Conservation (phyloP, 2,797 vertebrate species). For the Pelobates cultripes region DNA sequence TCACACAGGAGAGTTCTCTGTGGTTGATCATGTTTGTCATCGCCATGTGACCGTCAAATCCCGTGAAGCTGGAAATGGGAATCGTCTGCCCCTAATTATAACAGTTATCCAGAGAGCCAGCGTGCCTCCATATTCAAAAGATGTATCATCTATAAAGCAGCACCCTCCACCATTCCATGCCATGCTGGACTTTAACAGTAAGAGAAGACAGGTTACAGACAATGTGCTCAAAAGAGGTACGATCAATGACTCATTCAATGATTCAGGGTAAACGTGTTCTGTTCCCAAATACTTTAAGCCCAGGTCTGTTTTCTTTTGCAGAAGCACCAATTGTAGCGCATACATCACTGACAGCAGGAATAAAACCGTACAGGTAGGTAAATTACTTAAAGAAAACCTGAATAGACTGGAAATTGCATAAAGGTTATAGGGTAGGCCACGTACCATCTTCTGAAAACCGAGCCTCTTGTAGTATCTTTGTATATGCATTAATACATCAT, state of each 20-base stretch:
- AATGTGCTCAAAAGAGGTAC: conserved; percentile 44
- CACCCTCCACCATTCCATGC: conserved; percentile 42
- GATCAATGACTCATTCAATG: background rate
- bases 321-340: conserved; percentile 17
- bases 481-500: no score
- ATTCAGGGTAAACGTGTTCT: no score
- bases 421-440: no score
- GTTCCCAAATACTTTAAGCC: background rate
- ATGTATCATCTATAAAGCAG: conserved; percentile 12
- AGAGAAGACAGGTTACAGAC: conserved; percentile 23
- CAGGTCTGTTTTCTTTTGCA: background rate
- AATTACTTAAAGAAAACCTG: no score
- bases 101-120: conserved; percentile 39
- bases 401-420: no score
- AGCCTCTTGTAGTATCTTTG: no score
- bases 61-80: conserved; percentile 10
- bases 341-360: conserved; percentile 19
- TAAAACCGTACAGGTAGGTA: conserved; percentile 34
- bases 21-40: conserved; percentile 24
- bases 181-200: conserved; percentile 26
- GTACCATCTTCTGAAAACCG: no score
- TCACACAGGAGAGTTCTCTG: conserved; percentile 34
- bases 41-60: conserved; percentile 26
- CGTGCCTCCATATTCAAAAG: background rate
- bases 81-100: conserved; percentile 47